Percentiles rank a stretch among this genome's conserved stretches.
Evolutionary conservation across 2,113 vertebrate species (phyloP).

Genomic region (Prunella fulvescens): DNA sequence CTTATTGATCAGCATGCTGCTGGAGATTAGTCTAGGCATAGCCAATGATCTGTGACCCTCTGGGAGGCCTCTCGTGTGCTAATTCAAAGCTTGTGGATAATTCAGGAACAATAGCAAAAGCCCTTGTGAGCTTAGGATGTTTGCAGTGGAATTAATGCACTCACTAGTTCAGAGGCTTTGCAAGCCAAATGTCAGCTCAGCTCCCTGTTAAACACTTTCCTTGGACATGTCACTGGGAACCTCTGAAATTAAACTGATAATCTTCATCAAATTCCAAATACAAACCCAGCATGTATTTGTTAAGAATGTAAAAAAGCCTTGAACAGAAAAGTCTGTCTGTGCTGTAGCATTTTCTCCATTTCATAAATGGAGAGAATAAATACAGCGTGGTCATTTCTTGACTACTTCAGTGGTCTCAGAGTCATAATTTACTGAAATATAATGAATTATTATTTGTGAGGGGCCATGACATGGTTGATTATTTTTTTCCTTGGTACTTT

Average conservation of each 20-base stretch:
- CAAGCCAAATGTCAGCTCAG: not conserved
- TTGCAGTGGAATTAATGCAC: slow-evolving; percentile 39
- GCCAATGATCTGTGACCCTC: not conserved
- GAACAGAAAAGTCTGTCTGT: not conserved
- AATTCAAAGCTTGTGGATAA: slow-evolving; percentile 21
- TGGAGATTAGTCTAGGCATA: not conserved
- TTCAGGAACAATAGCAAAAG: slow-evolving; percentile 5
- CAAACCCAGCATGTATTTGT: not conserved
- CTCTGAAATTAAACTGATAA: not conserved
- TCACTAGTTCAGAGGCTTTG: slow-evolving; percentile 1
- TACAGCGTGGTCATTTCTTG: not conserved
- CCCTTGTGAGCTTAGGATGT: not conserved
- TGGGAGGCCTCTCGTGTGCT: not conserved
- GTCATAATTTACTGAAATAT: not conserved
- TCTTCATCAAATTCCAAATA: not conserved
- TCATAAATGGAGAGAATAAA: not conserved
- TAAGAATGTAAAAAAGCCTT: not conserved
- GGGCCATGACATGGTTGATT: not conserved
- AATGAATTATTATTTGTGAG: not conserved
- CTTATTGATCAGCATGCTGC: slow-evolving; percentile 23
- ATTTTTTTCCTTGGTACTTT: not conserved
- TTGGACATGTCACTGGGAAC: not conserved
- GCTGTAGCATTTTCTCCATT: not conserved
- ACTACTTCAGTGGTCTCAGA: not conserved
- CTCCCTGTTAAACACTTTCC: not conserved